Conservation (phyloP, 2,888 invertebrate genomes). For the Tetragonula carbonaria region DNA sequence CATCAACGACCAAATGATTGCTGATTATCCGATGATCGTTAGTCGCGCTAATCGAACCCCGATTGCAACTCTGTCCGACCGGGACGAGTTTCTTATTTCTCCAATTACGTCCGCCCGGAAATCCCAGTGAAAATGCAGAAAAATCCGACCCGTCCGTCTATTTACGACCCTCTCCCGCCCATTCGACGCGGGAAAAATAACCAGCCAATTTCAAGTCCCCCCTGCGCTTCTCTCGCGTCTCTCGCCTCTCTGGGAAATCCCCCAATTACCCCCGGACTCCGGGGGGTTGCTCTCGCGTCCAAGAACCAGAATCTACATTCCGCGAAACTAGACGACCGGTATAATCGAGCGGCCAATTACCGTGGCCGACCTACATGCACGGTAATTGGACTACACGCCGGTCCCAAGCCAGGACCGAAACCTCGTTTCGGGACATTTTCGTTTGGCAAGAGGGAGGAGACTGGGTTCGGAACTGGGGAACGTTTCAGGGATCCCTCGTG, state of each 20-base stretch:
- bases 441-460: constrained; percentile 1
- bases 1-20: no score
- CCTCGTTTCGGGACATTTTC: neutral
- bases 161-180: neutral
- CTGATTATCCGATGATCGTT: no score
- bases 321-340: neutral
- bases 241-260: neutral
- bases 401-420: neutral
- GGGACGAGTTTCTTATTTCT: no score
- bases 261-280: neutral
- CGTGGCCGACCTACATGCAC: neutral
- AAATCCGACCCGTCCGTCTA: no score
- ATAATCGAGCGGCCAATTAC: constrained; percentile 5
- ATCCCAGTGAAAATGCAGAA: no score
- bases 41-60: no score
- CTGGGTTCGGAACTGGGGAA: neutral
- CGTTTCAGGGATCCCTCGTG: no score
- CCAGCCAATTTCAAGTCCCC: neutral
- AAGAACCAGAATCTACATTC: neutral
- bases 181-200: neutral
- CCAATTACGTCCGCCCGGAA: no score
- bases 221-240: neutral
- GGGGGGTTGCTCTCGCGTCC: no score
- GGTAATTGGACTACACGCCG: no score
- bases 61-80: no score